A percentile compares a stretch with the other conserved stretches of the same genome.
Conservation (phyloP, 1,140 invertebrate genomes). For the Riptortus pedestris region DNA sequence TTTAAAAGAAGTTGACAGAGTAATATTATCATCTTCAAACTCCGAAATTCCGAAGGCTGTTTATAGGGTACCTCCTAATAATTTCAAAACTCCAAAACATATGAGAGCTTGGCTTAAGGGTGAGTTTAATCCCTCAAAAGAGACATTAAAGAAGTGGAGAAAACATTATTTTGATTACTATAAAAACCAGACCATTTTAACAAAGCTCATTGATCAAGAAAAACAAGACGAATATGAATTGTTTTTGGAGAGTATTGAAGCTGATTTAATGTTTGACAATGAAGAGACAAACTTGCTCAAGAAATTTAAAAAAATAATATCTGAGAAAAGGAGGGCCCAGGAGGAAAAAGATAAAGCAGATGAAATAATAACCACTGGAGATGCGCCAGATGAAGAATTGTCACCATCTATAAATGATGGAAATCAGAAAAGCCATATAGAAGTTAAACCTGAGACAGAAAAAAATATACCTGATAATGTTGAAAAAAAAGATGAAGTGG, state of each 20-base stretch:
- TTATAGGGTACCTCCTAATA: background rate
- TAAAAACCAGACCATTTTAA: background rate
- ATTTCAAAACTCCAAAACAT: background rate
- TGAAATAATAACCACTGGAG: background rate
- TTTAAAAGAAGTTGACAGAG: no score
- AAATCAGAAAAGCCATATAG: background rate
- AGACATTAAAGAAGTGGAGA: background rate
- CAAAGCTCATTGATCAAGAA: background rate
- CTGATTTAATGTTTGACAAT: background rate
- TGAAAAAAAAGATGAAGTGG: background rate
- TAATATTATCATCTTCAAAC: no score
- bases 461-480: background rate
- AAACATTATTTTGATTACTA: background rate
- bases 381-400: background rate
- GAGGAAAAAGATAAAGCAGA: background rate
- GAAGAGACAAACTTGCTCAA: background rate
- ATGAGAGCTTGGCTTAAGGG: background rate
- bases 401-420: background rate
- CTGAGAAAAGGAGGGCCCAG: background rate
- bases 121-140: background rate
- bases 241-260: background rate
- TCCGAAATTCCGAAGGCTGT: no score
- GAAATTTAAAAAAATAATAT: background rate
- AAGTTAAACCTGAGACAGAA: background rate
- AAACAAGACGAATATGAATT: background rate